These are phyloP conservation scores for Geotrupes spiniger DNA, from an alignment of 2,888 invertebrate species.

Conservation along the genomic window DNA sequence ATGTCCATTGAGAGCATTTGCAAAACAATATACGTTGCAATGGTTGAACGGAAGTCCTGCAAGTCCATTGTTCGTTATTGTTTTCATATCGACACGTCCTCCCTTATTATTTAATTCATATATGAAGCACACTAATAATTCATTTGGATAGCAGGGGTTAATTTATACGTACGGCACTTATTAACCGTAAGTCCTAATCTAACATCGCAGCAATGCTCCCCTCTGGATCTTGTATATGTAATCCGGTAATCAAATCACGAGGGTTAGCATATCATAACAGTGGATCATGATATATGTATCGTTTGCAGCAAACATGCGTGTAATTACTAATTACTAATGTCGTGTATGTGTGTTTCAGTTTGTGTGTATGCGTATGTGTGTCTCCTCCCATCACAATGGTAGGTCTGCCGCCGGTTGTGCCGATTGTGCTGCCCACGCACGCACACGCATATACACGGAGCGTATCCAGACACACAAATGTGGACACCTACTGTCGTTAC, in stretches of 20 bases:
- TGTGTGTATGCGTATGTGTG: conserved; percentile 14
- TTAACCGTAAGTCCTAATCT: conserved; percentile 15
- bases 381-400: conserved; percentile 28
- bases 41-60: too few relatives aligned
- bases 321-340: conserved; percentile 39
- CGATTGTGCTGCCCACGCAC: conserved; percentile 24
- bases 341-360: conserved; percentile 3
- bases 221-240: conserved; percentile 17
- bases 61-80: too few relatives aligned
- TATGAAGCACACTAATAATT: too few relatives aligned
- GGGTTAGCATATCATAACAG: conserved; percentile 33
- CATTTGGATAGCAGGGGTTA: background rate
- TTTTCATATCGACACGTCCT: too few relatives aligned
- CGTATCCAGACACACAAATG: conserved; percentile 22
- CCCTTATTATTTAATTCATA: too few relatives aligned
- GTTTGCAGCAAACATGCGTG: conserved; percentile 37
- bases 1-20: too few relatives aligned
- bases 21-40: too few relatives aligned
- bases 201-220: conserved; percentile 1
- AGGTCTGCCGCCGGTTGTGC: conserved; percentile 24
- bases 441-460: background rate
- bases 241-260: conserved; percentile 34
- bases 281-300: conserved; percentile 39
- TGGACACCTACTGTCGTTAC: conserved; percentile 6
- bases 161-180: conserved; percentile 13